phyloP scores from a whole-genome alignment of 2,797 vertebrate genomes.

The Lepilemur ruficaudatus region DNA sequence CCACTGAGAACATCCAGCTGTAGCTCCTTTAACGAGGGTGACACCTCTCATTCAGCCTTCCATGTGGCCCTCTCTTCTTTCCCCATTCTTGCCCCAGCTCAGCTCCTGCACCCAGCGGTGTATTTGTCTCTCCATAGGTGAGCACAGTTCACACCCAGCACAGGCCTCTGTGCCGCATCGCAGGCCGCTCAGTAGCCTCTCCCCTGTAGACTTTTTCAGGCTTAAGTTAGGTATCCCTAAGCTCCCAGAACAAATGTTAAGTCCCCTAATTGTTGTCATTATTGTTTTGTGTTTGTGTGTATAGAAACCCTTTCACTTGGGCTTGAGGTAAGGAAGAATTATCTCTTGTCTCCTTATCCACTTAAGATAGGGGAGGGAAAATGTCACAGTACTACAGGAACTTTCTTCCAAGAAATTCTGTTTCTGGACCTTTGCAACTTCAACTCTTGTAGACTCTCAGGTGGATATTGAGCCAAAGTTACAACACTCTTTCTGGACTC shows the following conservation, averaged over 20 bases:
- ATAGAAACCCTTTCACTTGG: neutral
- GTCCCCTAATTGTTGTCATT: neutral
- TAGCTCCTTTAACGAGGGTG: neutral
- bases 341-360: neutral
- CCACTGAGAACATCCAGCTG: neutral
- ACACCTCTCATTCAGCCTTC: neutral
- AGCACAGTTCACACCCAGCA: neutral
- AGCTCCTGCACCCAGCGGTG: neutral
- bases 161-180: neutral
- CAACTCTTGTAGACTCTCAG: neutral
- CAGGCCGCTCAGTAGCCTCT: neutral
- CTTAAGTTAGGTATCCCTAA: neutral
- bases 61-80: neutral
- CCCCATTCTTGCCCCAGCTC: neutral
- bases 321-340: neutral
- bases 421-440: neutral
- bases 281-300: neutral
- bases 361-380: neutral
- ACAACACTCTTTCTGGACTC: neutral
- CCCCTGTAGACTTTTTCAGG: neutral
- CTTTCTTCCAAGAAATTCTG: neutral
- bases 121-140: neutral
- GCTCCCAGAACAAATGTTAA: neutral
- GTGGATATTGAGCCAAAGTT: neutral
- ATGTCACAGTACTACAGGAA: neutral